Percentiles rank a stretch among this genome's conserved stretches.
Evolutionary conservation across 2,888 invertebrate genomes (phyloP).

Genomic region (Disparrhopalites patrizii): DNA sequence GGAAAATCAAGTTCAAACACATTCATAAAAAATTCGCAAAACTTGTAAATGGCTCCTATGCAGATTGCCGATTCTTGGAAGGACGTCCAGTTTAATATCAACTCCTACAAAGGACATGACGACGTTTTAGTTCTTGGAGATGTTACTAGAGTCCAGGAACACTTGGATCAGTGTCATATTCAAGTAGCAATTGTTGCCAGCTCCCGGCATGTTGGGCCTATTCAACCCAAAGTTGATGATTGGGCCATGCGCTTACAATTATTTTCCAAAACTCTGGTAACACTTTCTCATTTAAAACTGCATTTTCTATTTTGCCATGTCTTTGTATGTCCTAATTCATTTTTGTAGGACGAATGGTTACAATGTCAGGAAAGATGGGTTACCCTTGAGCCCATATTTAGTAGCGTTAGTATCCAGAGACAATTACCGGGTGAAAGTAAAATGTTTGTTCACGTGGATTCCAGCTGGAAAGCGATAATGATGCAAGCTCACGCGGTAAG

Average conservation of each 20-base stretch:
- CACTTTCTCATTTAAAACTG: background rate
- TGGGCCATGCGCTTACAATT: constrained; percentile 73
- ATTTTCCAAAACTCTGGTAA: constrained; percentile 74
- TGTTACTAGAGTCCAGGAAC: constrained; percentile 75
- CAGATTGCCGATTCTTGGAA: constrained; percentile 82
- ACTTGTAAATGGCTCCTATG: constrained; percentile 1
- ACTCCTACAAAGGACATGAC: constrained; percentile 73
- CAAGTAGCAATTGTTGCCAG: constrained; percentile 81
- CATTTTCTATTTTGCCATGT: no score
- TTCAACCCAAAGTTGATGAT: constrained; percentile 74
- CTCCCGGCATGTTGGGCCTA: constrained; percentile 79
- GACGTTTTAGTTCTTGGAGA: constrained; percentile 80
- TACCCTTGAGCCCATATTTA: constrained; percentile 90
- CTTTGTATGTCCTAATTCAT: no score
- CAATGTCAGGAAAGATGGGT: constrained; percentile 89
- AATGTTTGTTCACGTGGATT: constrained; percentile 79
- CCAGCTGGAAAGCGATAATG: constrained; percentile 86
- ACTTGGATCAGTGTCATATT: constrained; percentile 80
- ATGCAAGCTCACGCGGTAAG: constrained; percentile 69
- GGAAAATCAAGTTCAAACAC: background rate
- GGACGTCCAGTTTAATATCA: constrained; percentile 68
- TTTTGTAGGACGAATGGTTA: constrained; percentile 75
- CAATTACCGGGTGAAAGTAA: constrained; percentile 87
- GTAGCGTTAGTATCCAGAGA: constrained; percentile 88
- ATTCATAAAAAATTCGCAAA: background rate